phyloP scores from a whole-genome alignment of 2,888 invertebrate genomes.

The Nephrotoma appendiculata region DNA sequence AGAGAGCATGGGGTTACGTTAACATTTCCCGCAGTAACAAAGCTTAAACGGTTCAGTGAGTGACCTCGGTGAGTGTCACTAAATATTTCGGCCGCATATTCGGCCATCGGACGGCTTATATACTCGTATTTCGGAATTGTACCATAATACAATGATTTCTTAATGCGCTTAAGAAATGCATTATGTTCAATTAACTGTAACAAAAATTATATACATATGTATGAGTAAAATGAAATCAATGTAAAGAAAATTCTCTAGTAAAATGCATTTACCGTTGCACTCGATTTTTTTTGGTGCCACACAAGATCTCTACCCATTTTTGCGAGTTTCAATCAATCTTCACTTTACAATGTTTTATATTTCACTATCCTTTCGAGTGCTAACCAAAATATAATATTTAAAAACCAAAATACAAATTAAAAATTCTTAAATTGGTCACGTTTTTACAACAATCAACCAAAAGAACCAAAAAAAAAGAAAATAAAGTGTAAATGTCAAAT shows the following conservation, averaged over 20 bases:
- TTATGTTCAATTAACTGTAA: slow-evolving; percentile 40
- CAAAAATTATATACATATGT: not conserved
- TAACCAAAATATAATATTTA: not conserved
- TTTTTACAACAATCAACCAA: not conserved
- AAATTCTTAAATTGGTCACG: not conserved
- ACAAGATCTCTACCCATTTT: not conserved
- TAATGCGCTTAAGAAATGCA: slow-evolving; percentile 66
- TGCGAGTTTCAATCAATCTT: not conserved
- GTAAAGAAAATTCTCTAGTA: not conserved
- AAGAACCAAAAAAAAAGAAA: not conserved
- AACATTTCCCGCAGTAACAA: slow-evolving; percentile 61
- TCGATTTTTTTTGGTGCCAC: not conserved
- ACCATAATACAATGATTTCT: slow-evolving; percentile 81
- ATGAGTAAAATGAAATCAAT: not conserved
- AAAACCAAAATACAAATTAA: not conserved
- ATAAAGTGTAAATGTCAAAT: not conserved
- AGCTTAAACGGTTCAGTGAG: slow-evolving; percentile 60
- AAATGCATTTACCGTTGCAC: not conserved
- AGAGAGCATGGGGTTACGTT: slow-evolving; percentile 84
- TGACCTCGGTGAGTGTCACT: slow-evolving; percentile 61
- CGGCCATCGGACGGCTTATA: slow-evolving; percentile 38
- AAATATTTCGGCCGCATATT: slow-evolving; percentile 73
- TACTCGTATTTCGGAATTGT: slow-evolving; percentile 67
- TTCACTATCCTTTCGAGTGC: not conserved
- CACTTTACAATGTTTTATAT: not conserved